These are phyloP conservation scores for Orussus abietinus DNA, from an alignment of 1,140 invertebrate genomes.

Conservation along the genomic window DNA sequence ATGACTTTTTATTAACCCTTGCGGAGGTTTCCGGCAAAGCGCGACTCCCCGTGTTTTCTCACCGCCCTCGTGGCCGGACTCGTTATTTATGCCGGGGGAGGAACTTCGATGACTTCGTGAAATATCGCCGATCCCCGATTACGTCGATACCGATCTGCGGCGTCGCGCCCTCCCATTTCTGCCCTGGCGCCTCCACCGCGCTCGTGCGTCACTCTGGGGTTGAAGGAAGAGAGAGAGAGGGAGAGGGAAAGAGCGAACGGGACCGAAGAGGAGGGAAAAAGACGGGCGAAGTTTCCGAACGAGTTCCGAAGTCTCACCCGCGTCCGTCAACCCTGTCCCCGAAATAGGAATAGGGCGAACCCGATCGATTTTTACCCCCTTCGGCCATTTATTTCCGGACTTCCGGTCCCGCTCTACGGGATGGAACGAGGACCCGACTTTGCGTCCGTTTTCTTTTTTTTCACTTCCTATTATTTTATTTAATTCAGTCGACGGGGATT, in stretches of 20 bases:
- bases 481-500: conserved; percentile 6
- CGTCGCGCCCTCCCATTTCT: not conserved
- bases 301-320: too few relatives aligned
- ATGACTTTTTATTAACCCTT: too few relatives aligned
- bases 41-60: not conserved
- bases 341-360: too few relatives aligned
- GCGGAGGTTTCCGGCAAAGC: too few relatives aligned
- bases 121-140: conserved; percentile 45
- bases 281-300: too few relatives aligned
- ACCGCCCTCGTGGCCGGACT: conserved; percentile 9
- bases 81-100: conserved; percentile 46
- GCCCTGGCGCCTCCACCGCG: not conserved
- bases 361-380: too few relatives aligned
- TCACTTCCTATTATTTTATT: conserved; percentile 10
- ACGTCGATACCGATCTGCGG: not conserved
- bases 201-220: too few relatives aligned
- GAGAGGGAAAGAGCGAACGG: too few relatives aligned
- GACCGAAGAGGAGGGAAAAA: too few relatives aligned
- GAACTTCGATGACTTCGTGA: conserved; percentile 49
- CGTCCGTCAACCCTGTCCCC: too few relatives aligned
- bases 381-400: too few relatives aligned
- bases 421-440: conserved; percentile 28
- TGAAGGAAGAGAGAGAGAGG: too few relatives aligned
- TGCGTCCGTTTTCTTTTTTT: conserved; percentile 25
- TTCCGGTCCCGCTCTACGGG: conserved; percentile 37